Evolutionary conservation across 2,888 invertebrate species (phyloP), one percentile per base, ranked within the genome.

Genomic region (Mechanitis mazaeus): DNA sequence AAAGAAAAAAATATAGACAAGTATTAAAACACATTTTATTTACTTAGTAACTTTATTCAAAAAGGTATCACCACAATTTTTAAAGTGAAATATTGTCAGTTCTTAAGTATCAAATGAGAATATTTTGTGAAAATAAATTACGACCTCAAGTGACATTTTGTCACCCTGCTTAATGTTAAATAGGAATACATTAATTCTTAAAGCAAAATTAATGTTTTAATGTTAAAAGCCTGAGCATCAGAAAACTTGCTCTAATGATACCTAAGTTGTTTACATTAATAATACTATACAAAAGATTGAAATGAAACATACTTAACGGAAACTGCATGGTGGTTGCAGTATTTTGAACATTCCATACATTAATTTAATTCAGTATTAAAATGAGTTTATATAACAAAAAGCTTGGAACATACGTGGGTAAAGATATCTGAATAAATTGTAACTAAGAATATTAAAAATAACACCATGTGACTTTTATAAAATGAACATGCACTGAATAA

Each of bases 61-160:
- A 86, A 42, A 85, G 81, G 80, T 84, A 83, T 87, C 83, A 84
- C 81, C 83, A 83, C 79, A 84, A 82, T 80, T 85, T 20, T 83
- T 75, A 76, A 70, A 81, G 76, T 79, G 81, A 80, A 80, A 81
- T 83, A 84, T 85, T 83, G 80, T 85, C 84, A 81, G 82, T 83
- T 79, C 75, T 76, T 73, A 71, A 59, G 72, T 78, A 79, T 73
- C 69, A 70, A 71, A 71, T 65, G 68, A 64, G 64, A 63, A 67
- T 64, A 65, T 56, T 59, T 60, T 61, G 63, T 61, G 58, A 64
- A 61, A 64, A 68, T 65, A 64, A 66, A 67, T 61, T 59, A 66
- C 57, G 65, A 66, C 59, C 61, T 45, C 57, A 33, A 33, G 54
- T n/a, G 45, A 63, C 59, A 55, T 50, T 55, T n/a, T 60, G 35